Evolutionary conservation across 2,113 vertebrate genomes (phyloP).

Genomic region (Tringa solitaria): DNA sequence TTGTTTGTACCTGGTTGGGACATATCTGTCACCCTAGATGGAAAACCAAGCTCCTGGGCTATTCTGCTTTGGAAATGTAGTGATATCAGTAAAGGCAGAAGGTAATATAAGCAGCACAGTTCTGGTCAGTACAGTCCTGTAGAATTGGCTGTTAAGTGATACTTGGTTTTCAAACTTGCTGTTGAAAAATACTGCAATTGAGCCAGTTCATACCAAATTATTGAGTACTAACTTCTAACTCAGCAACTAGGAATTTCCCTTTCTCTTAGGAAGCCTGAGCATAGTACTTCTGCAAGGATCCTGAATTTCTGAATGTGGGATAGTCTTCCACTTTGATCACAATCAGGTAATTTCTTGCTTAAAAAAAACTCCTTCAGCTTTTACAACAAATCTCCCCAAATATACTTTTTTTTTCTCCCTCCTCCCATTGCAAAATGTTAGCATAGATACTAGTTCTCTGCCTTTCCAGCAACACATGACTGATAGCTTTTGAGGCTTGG

Average conservation of each 20-base stretch:
- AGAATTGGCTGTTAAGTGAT: not conserved
- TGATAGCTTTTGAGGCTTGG: not conserved
- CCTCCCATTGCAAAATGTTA: not conserved
- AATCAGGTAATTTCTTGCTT: not conserved
- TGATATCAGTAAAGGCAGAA: not conserved
- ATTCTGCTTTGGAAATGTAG: not conserved
- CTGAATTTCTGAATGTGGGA: not conserved
- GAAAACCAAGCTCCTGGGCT: not conserved
- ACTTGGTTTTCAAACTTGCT: not conserved
- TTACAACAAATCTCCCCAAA: not conserved
- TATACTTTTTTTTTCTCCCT: not conserved
- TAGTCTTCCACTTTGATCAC: not conserved
- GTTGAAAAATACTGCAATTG: not conserved
- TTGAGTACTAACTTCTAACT: not conserved
- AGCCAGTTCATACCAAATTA: conserved; percentile 4
- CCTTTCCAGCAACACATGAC: not conserved
- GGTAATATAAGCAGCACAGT: not conserved
- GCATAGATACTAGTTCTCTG: not conserved
- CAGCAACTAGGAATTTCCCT: not conserved
- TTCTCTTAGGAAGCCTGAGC: not conserved
- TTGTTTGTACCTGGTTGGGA: not conserved
- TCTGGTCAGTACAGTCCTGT: not conserved
- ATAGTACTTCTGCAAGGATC: not conserved
- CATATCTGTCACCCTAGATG: not conserved
- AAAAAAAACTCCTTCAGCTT: not conserved